Evolutionary conservation across 2,113 vertebrate species (phyloP).

Genomic region (Pogonocichla stellata): DNA sequence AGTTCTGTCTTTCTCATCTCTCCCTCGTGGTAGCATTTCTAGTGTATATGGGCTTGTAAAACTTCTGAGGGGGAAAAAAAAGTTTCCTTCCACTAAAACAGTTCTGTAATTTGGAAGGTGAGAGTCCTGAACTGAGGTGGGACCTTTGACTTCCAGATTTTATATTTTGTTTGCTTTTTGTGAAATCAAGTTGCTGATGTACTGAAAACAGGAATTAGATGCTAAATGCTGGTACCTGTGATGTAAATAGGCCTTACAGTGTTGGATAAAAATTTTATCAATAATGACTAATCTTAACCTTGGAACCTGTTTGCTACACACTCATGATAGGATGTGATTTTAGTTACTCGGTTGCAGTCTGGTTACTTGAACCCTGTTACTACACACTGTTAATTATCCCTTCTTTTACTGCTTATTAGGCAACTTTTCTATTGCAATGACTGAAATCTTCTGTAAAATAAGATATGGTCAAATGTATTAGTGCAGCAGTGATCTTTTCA

Average conservation of each 20-base stretch:
- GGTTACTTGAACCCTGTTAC: neutral
- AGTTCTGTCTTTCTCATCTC: neutral
- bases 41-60: neutral
- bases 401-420: neutral
- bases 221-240: neutral
- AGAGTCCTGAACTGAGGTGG: neutral
- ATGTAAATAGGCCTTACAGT: neutral
- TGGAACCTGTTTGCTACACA: neutral
- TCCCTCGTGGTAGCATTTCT: neutral
- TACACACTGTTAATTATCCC: too few species aligned
- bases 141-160: neutral
- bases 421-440: neutral
- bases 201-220: neutral
- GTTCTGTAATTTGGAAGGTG: neutral
- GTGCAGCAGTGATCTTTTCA: neutral
- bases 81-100: neutral
- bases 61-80: rapidly evolving
- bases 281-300: neutral
- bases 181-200: neutral
- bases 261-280: neutral
- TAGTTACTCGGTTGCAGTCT: neutral
- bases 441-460: neutral
- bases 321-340: neutral
- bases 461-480: neutral
- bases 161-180: neutral